Percentiles rank a stretch among this genome's conserved stretches.
phyloP scores from a whole-genome alignment of 2,888 invertebrate genomes.

The Andrena bicolor region DNA sequence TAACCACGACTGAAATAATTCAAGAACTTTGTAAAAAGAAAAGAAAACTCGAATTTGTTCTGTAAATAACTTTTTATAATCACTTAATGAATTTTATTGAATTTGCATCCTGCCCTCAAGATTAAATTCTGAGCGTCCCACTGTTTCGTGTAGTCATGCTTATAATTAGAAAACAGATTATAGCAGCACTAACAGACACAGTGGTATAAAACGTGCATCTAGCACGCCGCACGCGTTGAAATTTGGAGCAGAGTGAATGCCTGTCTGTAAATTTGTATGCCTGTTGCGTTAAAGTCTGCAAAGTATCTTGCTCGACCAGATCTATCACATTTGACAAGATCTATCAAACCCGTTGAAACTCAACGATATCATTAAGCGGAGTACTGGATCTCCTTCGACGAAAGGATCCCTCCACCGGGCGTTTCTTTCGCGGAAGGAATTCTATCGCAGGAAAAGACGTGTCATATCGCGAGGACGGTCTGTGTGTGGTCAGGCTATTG shows the following conservation, averaged over 20 bases:
- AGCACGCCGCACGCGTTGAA: neutral
- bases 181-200: neutral
- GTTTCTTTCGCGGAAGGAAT: conserved; percentile 71
- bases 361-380: conserved; percentile 62
- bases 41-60: no score
- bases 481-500: conserved; percentile 75
- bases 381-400: conserved; percentile 54
- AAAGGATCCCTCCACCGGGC: conserved; percentile 48
- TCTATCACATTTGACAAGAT: conserved; percentile 60
- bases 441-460: conserved; percentile 68
- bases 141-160: no score
- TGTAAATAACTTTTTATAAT: no score
- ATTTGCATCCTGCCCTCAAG: no score
- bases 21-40: no score
- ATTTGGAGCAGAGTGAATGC: neutral
- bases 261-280: conserved; percentile 28
- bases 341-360: conserved; percentile 58
- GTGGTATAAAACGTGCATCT: no score
- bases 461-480: conserved; percentile 74
- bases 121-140: no score
- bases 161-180: no score
- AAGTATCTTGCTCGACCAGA: conserved; percentile 43
- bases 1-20: no score
- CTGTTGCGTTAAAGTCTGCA: conserved; percentile 27
- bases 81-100: no score